phyloP scores from a whole-genome alignment of 2,888 invertebrate genomes.

The Andrena bucephala region DNA sequence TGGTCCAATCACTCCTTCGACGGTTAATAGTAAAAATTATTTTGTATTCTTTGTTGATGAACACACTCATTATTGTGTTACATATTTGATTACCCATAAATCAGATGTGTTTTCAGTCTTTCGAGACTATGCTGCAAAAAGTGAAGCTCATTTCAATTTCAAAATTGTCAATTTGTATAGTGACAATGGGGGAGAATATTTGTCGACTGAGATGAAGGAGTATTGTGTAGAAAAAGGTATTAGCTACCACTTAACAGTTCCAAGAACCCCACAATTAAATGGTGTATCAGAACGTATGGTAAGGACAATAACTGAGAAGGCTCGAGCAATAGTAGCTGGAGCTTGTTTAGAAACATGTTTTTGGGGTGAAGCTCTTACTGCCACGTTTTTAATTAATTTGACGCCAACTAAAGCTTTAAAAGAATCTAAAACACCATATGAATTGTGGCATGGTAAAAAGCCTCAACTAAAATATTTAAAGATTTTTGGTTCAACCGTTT shows the following conservation, averaged over 20 bases:
- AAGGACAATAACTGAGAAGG: conserved; percentile 29
- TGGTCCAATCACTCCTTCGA: not conserved
- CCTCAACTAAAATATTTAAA: conserved; percentile 8
- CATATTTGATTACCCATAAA: conserved; percentile 7
- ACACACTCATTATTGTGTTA: not conserved
- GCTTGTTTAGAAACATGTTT: not conserved
- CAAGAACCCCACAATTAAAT: conserved; percentile 29
- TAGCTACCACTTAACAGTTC: conserved; percentile 26
- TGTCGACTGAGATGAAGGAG: conserved; percentile 34
- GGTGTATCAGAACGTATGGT: conserved; percentile 25
- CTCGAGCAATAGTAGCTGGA: conserved; percentile 14
- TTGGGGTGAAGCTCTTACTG: not conserved
- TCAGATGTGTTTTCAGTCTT: conserved; percentile 11
- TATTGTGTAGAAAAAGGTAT: conserved; percentile 26
- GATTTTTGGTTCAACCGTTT: conserved; percentile 19
- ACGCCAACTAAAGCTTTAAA: conserved; percentile 7
- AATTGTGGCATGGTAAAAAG: conserved; percentile 2
- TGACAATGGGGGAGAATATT: conserved; percentile 24
- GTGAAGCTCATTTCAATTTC: conserved; percentile 11
- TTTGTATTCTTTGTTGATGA: not conserved
- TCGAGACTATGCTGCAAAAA: conserved; percentile 16
- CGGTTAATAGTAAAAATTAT: conserved; percentile 7
- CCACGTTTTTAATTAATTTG: not conserved
- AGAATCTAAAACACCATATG: not conserved
- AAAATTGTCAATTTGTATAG: conserved; percentile 15